Conservation (phyloP, 1,140 invertebrate genomes). For the Drosophila sechellia region DNA sequence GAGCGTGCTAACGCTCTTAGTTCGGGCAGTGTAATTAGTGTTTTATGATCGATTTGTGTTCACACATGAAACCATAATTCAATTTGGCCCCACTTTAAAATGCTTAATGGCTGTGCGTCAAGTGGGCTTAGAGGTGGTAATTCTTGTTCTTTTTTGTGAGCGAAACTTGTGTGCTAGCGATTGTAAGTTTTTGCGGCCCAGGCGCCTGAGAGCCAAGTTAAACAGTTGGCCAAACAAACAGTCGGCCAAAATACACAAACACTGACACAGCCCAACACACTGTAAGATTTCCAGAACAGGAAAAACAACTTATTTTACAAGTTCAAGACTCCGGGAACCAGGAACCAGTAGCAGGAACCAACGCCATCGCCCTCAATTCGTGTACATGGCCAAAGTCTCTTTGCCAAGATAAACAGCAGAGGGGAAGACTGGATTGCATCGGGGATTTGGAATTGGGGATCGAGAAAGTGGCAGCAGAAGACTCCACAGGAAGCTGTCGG, state of each 20-base stretch:
- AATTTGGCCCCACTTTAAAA: constrained; percentile 67
- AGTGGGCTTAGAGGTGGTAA: neutral
- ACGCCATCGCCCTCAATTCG: neutral
- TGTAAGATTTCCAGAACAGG: constrained; percentile 28
- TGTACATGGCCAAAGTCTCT: constrained; percentile 33
- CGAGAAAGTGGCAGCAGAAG: neutral
- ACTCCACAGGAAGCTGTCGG: constrained; percentile 42
- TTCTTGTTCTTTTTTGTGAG: neutral
- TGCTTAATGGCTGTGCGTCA: constrained; percentile 4
- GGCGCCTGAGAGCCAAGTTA: constrained; percentile 66
- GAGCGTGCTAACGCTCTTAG: constrained; percentile 64
- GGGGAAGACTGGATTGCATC: neutral
- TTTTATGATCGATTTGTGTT: constrained; percentile 80
- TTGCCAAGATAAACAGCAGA: constrained; percentile 64
- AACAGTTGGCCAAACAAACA: constrained; percentile 70
- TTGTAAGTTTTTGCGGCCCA: constrained; percentile 62
- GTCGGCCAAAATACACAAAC: constrained; percentile 57
- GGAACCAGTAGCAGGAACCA: neutral
- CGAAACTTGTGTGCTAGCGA: constrained; percentile 28
- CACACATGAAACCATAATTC: constrained; percentile 74
- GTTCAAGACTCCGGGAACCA: constrained; percentile 9
- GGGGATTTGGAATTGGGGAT: neutral
- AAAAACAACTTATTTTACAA: constrained; percentile 33
- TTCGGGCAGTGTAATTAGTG: constrained; percentile 70
- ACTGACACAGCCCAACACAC: constrained; percentile 42